Evolutionary conservation across 2,113 vertebrate genomes (phyloP).

Genomic region (Artemisiospiza belli): DNA sequence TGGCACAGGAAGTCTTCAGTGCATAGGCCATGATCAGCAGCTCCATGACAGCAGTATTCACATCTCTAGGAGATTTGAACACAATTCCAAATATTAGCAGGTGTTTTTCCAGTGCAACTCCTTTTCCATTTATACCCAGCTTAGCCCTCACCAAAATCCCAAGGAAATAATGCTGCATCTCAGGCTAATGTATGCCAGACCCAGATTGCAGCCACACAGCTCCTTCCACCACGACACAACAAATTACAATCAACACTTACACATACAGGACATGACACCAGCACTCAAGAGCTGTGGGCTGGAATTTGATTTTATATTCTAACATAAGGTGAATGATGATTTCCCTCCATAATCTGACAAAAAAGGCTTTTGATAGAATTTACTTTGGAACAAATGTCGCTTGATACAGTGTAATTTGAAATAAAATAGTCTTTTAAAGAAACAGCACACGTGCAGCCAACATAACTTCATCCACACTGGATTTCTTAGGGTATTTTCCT

Average conservation of each 20-base stretch:
- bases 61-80: constrained; percentile 82
- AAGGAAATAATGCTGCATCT: background rate
- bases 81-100: background rate
- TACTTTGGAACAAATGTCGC: background rate
- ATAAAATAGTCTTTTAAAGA: background rate
- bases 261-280: accelerated
- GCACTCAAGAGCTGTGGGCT: background rate
- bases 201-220: accelerated
- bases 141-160: background rate
- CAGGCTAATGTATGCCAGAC: background rate
- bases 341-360: background rate
- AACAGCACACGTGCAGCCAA: background rate
- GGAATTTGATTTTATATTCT: background rate
- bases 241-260: background rate
- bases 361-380: background rate
- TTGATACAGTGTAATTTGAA: background rate
- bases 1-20: constrained; percentile 93
- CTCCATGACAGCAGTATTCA: constrained; percentile 98
- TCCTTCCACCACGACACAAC: background rate
- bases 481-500: background rate
- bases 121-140: background rate
- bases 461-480: background rate
- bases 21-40: constrained; percentile 96
- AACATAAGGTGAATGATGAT: background rate
- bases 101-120: background rate